A percentile compares a stretch with the other conserved stretches of the same genome.
phyloP scores from a whole-genome alignment of 2,888 invertebrate genomes.

The Emesis furor region DNA sequence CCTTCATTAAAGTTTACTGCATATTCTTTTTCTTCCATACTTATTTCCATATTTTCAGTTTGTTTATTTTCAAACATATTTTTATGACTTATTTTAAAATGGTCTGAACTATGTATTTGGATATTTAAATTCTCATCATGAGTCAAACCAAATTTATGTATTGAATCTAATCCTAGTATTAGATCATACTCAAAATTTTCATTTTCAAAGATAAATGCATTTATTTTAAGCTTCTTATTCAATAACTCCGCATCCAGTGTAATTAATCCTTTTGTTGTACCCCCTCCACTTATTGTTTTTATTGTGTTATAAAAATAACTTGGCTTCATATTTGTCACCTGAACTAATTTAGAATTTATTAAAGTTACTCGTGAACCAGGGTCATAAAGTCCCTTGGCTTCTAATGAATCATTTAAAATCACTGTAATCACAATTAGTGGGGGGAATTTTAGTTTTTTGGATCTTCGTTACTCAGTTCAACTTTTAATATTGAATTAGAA shows the following conservation, averaged over 20 bases:
- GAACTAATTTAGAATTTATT: constrained; percentile 48
- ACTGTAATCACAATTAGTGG: no score
- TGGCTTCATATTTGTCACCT: constrained; percentile 25
- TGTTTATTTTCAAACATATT: constrained; percentile 27
- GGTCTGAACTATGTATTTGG: constrained; percentile 1
- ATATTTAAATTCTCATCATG: constrained; percentile 37
- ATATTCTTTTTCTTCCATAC: constrained; percentile 25
- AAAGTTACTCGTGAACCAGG: constrained; percentile 42
- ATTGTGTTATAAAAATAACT: constrained; percentile 31
- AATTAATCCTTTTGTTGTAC: constrained; percentile 37
- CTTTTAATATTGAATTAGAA: no score
- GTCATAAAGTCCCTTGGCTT: constrained; percentile 55
- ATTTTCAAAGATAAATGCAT: constrained; percentile 29
- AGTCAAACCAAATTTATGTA: not conserved
- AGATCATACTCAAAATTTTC: constrained; percentile 44
- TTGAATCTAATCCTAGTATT: constrained; percentile 32
- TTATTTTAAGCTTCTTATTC: constrained; percentile 27
- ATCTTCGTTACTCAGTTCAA: no score
- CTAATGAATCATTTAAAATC: constrained; percentile 25
- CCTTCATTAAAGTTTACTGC: constrained; percentile 67
- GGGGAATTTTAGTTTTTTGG: no score
- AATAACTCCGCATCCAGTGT: constrained; percentile 34
- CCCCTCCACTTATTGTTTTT: constrained; percentile 42
- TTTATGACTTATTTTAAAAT: not conserved
- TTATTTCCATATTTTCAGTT: constrained; percentile 27